Base-by-base conservation (phyloP, 2,888 invertebrate genomes). In the Netelia inedita region DNA sequence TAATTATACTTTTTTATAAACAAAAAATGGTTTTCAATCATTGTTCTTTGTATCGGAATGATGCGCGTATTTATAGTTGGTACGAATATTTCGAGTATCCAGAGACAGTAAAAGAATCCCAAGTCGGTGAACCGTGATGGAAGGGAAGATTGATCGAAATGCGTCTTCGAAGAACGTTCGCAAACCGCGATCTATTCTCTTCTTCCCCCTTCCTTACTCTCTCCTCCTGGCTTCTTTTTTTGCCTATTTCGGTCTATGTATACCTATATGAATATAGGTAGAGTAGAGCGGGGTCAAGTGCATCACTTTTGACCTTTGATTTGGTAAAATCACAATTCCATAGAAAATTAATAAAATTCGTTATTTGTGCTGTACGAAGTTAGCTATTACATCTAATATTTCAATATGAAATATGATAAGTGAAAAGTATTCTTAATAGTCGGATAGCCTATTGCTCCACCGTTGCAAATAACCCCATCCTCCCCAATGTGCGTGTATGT, bases 101-200 rank as follows among this genome's bases (percentile, higher is more conserved):
- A 59, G 5, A 59, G 28, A 16, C 57, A 55, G 35, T 9, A 19
- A 75, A 55, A 53, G 59, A 80, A 57, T 57, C 23, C 19, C 53
- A 68, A 76, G 19, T 53, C 66, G 71, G 46, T 74, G 9, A 69
- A 50, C 19, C n/a, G 86, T 9, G 53, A 87, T 83, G 87, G 71
- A 85, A 84, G 59, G 63, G 82, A 89, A 92, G 92, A 93, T 93
- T 91, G 91, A 92, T 92, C 90, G 88, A 16, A 78, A 89, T 63
- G 59, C 59, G 72, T 61, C 28, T 35, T 85, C 41, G 88, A 86
- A 89, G 89, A 90, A 89, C 88, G 88, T 91, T 91, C 87, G 90
- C 69, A 92, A 92, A 90, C 88, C 90, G 89, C 89, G 89, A 92
- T 92, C 89, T 90, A 91, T 91, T 69, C n/a, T 35, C 16, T 23